Conservation (phyloP, 1,140 invertebrate species). For the Cryptotermes secundus region DNA sequence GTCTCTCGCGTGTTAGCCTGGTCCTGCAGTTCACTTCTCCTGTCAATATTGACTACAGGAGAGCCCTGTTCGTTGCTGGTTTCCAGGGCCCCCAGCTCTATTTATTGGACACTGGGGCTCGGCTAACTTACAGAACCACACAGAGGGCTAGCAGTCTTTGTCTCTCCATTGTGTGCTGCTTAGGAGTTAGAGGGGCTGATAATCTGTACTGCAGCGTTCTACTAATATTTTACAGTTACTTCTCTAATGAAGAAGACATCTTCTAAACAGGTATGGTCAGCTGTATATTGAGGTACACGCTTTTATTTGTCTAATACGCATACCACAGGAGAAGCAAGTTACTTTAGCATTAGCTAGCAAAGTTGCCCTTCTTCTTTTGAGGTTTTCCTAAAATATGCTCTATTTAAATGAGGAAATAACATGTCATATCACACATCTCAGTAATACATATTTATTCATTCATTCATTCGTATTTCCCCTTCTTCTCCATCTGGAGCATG, state of each 20-base stretch:
- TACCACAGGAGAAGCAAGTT: too few species aligned
- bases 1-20: neutral
- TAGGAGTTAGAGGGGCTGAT: neutral
- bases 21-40: neutral
- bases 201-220: neutral
- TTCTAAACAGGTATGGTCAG: neutral
- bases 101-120: slow-evolving; percentile 4
- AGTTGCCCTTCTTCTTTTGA: too few species aligned
- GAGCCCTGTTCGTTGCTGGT: slow-evolving; percentile 13
- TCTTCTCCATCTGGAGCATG: too few species aligned
- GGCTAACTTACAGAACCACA: neutral
- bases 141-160: neutral
- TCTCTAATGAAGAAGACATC: neutral
- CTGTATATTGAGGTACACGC: too few species aligned
- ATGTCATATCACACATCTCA: too few species aligned
- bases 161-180: neutral
- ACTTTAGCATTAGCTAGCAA: too few species aligned
- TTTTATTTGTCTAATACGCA: too few species aligned
- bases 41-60: neutral
- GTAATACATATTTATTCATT: too few species aligned
- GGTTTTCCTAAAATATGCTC: too few species aligned
- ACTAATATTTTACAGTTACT: neutral
- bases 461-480: too few species aligned
- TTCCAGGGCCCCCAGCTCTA: neutral
- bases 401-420: too few species aligned